Base-by-base conservation (phyloP, 1,140 invertebrate genomes). In the Pseudomyrmex pallidus region DNA sequence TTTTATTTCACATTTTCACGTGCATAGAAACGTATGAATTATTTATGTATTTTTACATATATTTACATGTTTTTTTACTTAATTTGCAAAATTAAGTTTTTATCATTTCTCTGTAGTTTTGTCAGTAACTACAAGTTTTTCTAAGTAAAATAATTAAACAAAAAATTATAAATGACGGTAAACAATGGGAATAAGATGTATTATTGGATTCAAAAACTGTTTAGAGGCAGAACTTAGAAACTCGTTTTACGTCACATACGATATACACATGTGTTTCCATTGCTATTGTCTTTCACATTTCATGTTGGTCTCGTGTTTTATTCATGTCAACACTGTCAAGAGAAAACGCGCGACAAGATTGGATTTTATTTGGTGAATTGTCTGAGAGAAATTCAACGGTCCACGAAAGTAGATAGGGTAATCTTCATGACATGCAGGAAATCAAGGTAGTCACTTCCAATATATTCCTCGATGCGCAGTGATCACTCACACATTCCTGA, bases 381-480 rank as follows among this genome's bases (percentile, higher is more conserved):
- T 87, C 68, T 80, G 73, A 87, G 77, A 84, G 86, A 87, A 84
- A 84, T 84, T 87, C 85, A 85, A 87, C 86, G 52, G 86, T 84
- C 74, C 85, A 50, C 76, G 54, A 74, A 84, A 84, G 68, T 62
- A 62, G 85, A 87, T 83, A 87, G 85, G 86, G 85, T 84, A 87
- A 87, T 87, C 85, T 74, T 74, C 82, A 73, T 70, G 86, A 87
- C 85, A 70, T 80, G 56, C 67, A 67, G 82, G 68, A 87, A 87
- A 87, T 87, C 86, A 87, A 70, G 70, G 63, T 87, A 84, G 61
- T 86, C 85, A 85, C 35, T 83, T 84, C 63, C 85, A 70, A 87
- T 84, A 87, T 87, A 87, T 87, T 82, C 68, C 77, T 82, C 35
- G 35, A 59, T 48, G 20, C 48, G 44, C 63, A 68, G 74, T 56